A percentile compares a stretch with the other conserved stretches of the same genome.
Conservation (phyloP, 2,888 invertebrate genomes). For the Mimumesa dahlbomi region DNA sequence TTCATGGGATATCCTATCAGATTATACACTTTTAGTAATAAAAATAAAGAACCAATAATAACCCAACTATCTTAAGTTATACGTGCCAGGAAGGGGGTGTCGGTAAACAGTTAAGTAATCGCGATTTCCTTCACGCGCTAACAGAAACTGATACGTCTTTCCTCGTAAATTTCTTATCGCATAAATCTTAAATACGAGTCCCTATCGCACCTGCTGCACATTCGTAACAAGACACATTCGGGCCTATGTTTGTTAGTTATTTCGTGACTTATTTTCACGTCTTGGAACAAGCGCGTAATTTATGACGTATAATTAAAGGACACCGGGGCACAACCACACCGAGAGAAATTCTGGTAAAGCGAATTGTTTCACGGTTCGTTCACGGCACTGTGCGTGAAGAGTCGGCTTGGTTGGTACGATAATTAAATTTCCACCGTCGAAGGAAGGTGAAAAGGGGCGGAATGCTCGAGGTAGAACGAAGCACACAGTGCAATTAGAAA, state of each 20-base stretch:
- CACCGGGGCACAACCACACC: neutral
- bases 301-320: slow-evolving; percentile 20
- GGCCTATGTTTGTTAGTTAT: neutral
- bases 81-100: too few relatives aligned
- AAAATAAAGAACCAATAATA: too few relatives aligned
- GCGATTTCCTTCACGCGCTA: too few relatives aligned
- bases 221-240: slow-evolving; percentile 9
- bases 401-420: slow-evolving; percentile 57
- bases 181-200: neutral
- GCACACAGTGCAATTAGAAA: slow-evolving; percentile 39
- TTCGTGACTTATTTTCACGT: slow-evolving; percentile 7
- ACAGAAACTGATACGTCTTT: too few relatives aligned
- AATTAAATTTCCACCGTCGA: slow-evolving; percentile 72
- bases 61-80: too few relatives aligned
- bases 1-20: too few relatives aligned
- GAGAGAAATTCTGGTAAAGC: slow-evolving; percentile 41
- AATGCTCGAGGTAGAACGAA: slow-evolving; percentile 5
- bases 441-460: slow-evolving; percentile 50
- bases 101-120: too few relatives aligned
- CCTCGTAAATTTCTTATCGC: slow-evolving; percentile 2
- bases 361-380: slow-evolving; percentile 31
- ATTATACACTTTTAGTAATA: too few relatives aligned
- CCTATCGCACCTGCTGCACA: slow-evolving; percentile 12
- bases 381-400: slow-evolving; percentile 26
- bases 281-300: slow-evolving; percentile 20